Evolutionary conservation across 2,888 invertebrate species (phyloP).

Genomic region (Kryphioiulus occultus): DNA sequence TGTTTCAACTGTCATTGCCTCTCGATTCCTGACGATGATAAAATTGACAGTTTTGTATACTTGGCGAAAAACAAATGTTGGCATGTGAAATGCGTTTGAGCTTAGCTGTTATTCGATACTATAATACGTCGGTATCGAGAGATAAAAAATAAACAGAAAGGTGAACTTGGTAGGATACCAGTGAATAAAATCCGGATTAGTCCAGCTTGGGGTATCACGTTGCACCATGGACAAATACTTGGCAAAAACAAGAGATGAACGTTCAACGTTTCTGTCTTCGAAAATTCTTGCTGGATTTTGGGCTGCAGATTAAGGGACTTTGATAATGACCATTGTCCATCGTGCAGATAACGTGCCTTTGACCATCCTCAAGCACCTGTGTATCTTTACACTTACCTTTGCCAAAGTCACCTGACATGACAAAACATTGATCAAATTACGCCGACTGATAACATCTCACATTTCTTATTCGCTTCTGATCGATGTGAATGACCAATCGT

Average conservation of each 20-base stretch:
- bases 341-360: not conserved
- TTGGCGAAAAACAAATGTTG: not conserved
- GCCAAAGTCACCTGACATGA: conserved; percentile 32
- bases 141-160: not conserved
- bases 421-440: conserved; percentile 45
- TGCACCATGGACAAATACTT: not conserved
- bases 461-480: not conserved
- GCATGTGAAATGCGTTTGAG: not conserved
- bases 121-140: not conserved
- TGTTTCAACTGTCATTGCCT: not conserved
- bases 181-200: conserved; percentile 8
- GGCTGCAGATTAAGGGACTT: not conserved
- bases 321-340: not conserved
- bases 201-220: not conserved
- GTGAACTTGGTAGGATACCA: not conserved
- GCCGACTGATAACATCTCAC: not conserved
- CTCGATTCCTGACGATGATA: not conserved
- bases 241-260: not conserved
- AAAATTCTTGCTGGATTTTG: not conserved
- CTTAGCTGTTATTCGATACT: not conserved
- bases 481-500: conserved; percentile 41
- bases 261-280: not conserved
- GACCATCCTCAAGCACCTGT: not conserved
- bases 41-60: conserved; percentile 1
- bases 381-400: not conserved